These are phyloP conservation scores for Melanotaenia duboulayi DNA, from an alignment of 2,113 vertebrate species.

Conservation along the genomic window DNA sequence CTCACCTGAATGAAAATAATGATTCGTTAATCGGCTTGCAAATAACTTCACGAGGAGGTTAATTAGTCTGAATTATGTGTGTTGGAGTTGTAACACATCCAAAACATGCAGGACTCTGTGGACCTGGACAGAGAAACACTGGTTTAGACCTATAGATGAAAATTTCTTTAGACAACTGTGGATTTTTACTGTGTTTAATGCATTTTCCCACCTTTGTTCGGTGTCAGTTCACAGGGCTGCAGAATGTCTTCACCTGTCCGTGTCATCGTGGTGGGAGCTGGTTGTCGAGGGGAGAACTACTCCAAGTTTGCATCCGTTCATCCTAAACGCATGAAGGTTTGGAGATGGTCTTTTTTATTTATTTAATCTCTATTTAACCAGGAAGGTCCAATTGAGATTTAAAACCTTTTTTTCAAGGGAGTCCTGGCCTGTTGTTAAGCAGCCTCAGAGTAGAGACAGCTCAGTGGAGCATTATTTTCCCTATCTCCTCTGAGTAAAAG, in stretches of 20 bases:
- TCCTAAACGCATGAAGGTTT: slow-evolving; percentile 79
- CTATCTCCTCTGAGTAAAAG: background rate
- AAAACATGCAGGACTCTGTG: no score
- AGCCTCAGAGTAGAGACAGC: background rate
- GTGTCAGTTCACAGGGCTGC: slow-evolving; percentile 40
- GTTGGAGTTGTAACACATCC: no score
- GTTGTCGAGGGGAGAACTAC: slow-evolving; percentile 79
- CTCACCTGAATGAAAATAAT: no score
- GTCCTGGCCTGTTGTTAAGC: no score
- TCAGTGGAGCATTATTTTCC: background rate
- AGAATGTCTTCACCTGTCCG: slow-evolving; percentile 75
- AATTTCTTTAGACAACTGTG: background rate
- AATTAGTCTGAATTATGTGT: no score
- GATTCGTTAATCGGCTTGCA: no score
- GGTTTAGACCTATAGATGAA: background rate
- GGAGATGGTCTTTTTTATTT: no score
- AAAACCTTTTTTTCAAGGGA: no score
- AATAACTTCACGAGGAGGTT: no score
- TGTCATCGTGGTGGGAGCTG: slow-evolving; percentile 83
- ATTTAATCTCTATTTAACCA: no score
- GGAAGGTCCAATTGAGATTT: no score
- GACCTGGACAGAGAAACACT: no score
- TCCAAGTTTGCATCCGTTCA: slow-evolving; percentile 74
- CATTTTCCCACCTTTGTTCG: background rate
- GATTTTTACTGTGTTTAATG: background rate